A percentile compares a stretch with the other conserved stretches of the same genome.
phyloP scores from a whole-genome alignment of 2,888 invertebrate genomes.

The Callinectes sapidus region DNA sequence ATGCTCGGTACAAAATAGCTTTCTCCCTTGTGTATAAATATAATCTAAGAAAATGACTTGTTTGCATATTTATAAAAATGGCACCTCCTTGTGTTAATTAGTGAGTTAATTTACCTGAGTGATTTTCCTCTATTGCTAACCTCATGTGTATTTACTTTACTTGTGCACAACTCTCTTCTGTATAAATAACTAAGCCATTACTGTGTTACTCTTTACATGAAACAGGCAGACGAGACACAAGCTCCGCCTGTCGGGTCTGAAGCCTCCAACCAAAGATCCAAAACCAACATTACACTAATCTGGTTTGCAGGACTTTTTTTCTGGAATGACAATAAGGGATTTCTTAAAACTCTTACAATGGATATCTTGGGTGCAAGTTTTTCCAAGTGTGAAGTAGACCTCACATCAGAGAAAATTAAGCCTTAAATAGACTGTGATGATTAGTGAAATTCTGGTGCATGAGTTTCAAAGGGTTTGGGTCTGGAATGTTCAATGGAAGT shows the following conservation, averaged over 20 bases:
- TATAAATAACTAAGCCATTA: neutral
- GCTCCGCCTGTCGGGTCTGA: neutral
- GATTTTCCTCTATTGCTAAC: constrained; percentile 45
- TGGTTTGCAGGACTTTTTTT: neutral
- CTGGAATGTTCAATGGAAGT: neutral
- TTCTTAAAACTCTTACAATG: neutral
- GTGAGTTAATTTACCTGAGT: constrained; percentile 51
- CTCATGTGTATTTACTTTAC: constrained; percentile 8
- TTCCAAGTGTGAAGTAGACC: neutral
- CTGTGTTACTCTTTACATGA: constrained; percentile 28
- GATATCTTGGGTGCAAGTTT: neutral
- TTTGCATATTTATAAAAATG: constrained; percentile 24
- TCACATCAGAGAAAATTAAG: neutral
- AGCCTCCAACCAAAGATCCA: neutral
- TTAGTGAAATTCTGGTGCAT: neutral
- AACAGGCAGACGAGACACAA: neutral
- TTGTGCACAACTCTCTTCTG: neutral
- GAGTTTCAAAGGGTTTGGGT: constrained; percentile 11
- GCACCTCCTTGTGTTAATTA: constrained; percentile 41
- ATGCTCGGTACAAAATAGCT: constrained; percentile 36
- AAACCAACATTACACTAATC: neutral
- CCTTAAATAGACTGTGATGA: neutral
- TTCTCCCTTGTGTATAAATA: neutral
- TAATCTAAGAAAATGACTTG: constrained; percentile 39
- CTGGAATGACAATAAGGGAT: constrained; percentile 11